A percentile compares a stretch with the other conserved stretches of the same genome.
These are phyloP conservation scores for Meles meles DNA, from an alignment of 2,113 vertebrate species.

Conservation along the genomic window DNA sequence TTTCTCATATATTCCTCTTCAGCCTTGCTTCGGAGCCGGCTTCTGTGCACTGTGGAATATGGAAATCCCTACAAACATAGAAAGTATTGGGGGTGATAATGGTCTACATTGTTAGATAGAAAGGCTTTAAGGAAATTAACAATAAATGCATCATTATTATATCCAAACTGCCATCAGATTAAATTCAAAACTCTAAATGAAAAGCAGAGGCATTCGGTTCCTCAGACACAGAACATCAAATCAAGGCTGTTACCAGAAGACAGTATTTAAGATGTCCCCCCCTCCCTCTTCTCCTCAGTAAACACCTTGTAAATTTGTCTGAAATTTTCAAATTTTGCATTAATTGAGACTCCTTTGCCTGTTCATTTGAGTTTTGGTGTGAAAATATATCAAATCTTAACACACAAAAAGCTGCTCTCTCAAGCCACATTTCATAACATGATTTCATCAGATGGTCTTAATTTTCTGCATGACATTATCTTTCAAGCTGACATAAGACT, in stretches of 20 bases:
- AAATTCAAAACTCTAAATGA: constrained; percentile 76
- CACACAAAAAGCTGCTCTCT: constrained; percentile 64
- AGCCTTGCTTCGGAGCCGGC: constrained; percentile 59
- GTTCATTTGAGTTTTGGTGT: constrained; percentile 67
- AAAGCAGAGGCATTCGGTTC: constrained; percentile 64
- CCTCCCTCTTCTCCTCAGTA: constrained; percentile 53
- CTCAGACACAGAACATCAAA: constrained; percentile 48
- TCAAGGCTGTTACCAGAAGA: constrained; percentile 54
- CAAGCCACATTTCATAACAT: constrained; percentile 72
- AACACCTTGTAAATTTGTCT: constrained; percentile 69
- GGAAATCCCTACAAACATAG: constrained; percentile 52
- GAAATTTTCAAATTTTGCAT: constrained; percentile 72
- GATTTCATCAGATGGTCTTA: constrained; percentile 79
- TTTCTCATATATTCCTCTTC: constrained; percentile 66
- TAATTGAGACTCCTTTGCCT: constrained; percentile 66
- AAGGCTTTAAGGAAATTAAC: constrained; percentile 73
- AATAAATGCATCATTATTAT: constrained; percentile 75
- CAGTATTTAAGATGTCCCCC: constrained; percentile 17
- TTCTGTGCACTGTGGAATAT: constrained; percentile 42
- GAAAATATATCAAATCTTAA: constrained; percentile 69
- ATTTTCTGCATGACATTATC: constrained; percentile 79
- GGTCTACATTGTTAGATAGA: constrained; percentile 66
- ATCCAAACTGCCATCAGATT: constrained; percentile 73
- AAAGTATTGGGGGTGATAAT: constrained; percentile 39
- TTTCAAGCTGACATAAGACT: constrained; percentile 74